phyloP scores from a whole-genome alignment of 2,888 invertebrate species.

The Mechanitis mazaeus region DNA sequence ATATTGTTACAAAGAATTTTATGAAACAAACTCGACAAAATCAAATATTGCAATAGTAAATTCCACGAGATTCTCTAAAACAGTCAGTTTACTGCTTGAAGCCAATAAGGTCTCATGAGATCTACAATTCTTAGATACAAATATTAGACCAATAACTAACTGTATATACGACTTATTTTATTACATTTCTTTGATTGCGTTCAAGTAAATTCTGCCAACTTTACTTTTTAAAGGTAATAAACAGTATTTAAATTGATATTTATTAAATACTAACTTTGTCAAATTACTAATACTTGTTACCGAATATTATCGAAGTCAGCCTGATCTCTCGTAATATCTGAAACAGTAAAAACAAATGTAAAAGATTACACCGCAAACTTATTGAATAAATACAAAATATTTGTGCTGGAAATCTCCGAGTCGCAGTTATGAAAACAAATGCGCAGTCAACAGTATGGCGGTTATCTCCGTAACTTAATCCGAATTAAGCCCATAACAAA shows the following conservation, averaged over 20 bases:
- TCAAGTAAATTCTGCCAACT: background rate
- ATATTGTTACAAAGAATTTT: constrained; percentile 9
- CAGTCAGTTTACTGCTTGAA: constrained; percentile 17
- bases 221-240: no score
- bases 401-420: constrained; percentile 13
- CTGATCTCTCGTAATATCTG: no score
- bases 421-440: constrained; percentile 24
- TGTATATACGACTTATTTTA: constrained; percentile 11
- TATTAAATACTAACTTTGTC: background rate
- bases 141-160: constrained; percentile 16
- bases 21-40: constrained; percentile 15
- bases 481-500: constrained; percentile 31
- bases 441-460: constrained; percentile 11
- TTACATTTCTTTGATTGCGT: constrained; percentile 5
- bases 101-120: constrained; percentile 16
- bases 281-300: no score
- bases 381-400: background rate
- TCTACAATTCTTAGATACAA: constrained; percentile 16
- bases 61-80: constrained; percentile 6
- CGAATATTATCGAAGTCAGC: background rate
- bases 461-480: constrained; percentile 25
- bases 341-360: background rate
- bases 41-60: constrained; percentile 16
- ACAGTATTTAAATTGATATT: no score
- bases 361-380: background rate